These are phyloP conservation scores for Pediacus dermestoides DNA, from an alignment of 2,888 invertebrate species.

Conservation along the genomic window DNA sequence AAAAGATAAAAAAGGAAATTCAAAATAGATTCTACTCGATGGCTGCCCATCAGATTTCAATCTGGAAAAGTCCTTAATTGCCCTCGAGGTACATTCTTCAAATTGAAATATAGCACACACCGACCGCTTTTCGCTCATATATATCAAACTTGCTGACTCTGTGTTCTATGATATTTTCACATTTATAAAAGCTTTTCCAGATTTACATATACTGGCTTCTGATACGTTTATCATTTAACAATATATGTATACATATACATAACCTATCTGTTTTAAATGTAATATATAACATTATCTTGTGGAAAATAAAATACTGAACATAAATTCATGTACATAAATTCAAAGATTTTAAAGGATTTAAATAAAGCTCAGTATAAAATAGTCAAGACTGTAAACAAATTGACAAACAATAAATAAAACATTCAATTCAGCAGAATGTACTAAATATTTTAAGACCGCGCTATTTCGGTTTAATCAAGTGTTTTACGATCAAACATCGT, in stretches of 20 bases:
- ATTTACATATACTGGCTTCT: background rate
- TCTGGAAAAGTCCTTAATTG: constrained; percentile 19
- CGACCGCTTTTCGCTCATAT: constrained; percentile 3
- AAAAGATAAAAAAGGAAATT: background rate
- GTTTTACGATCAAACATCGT: too few relatives aligned
- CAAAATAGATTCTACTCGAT: background rate
- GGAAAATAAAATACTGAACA: background rate
- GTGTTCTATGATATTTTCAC: constrained; percentile 1
- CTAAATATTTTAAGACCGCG: too few relatives aligned
- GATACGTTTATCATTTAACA: constrained; percentile 1
- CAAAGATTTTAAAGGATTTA: too few relatives aligned
- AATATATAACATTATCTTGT: background rate
- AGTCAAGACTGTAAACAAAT: too few relatives aligned
- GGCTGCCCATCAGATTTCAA: constrained; percentile 15
- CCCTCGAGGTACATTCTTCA: constrained; percentile 19
- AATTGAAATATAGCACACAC: constrained; percentile 19
- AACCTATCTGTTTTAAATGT: too few relatives aligned
- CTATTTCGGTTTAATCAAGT: too few relatives aligned
- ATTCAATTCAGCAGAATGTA: too few relatives aligned
- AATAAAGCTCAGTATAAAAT: too few relatives aligned
- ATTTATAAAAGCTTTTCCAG: constrained; percentile 1
- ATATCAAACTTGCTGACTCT: constrained; percentile 1
- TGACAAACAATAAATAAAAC: too few relatives aligned
- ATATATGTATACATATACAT: too few relatives aligned
- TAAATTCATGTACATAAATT: too few relatives aligned